These are phyloP conservation scores for Delichon dasypus DNA, from an alignment of 2,797 vertebrate species.

Conservation along the genomic window DNA sequence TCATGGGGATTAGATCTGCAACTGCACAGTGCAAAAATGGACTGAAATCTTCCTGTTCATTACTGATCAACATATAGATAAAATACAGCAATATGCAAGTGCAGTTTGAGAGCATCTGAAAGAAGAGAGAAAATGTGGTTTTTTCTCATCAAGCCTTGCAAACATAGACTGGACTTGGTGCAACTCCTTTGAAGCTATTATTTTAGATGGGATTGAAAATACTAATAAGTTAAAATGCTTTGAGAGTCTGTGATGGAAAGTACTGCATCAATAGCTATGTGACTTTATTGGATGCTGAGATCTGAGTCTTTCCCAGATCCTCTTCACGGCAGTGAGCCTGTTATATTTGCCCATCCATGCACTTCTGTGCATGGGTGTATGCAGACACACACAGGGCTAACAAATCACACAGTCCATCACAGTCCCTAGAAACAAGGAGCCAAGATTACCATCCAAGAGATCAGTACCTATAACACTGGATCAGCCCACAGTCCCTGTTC, in stretches of 20 bases:
- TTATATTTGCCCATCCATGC: not conserved
- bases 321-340: not conserved
- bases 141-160: not conserved
- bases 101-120: not conserved
- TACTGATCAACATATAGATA: not conserved
- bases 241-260: not conserved
- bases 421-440: not conserved
- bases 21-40: not conserved
- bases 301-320: not conserved
- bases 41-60: not conserved
- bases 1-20: not conserved
- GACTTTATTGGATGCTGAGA: not conserved
- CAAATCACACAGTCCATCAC: not conserved
- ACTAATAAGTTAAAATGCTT: not conserved
- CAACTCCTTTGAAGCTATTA: not conserved
- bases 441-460: not conserved
- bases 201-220: not conserved
- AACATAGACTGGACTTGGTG: not conserved
- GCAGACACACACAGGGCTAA: not conserved
- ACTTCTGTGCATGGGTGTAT: not conserved
- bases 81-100: not conserved
- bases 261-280: not conserved
- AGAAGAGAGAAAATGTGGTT: not conserved
- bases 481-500: not conserved
- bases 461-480: not conserved